Percentiles rank a stretch among this genome's conserved stretches.
phyloP scores from a whole-genome alignment of 2,888 invertebrate genomes.

The Digitonthophagus gazella region DNA sequence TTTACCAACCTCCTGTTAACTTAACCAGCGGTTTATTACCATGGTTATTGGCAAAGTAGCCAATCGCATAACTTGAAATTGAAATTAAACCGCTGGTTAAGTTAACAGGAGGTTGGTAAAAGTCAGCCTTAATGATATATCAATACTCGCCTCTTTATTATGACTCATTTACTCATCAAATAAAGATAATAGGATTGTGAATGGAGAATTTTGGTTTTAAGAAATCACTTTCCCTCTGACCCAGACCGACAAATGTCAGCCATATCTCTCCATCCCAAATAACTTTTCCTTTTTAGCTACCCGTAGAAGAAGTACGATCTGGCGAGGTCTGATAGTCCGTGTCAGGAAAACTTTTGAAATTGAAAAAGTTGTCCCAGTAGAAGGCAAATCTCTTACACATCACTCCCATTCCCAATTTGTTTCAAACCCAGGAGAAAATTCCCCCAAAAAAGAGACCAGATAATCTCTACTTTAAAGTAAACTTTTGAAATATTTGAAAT shows the following conservation, averaged over 20 bases:
- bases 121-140: too few relatives aligned
- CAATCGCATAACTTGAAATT: too few relatives aligned
- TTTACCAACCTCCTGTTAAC: too few relatives aligned
- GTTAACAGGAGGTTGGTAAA: too few relatives aligned
- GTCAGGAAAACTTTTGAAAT: constrained; percentile 5
- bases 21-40: too few relatives aligned
- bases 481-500: neutral
- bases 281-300: constrained; percentile 13
- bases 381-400: constrained; percentile 10
- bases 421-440: neutral
- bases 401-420: constrained; percentile 2
- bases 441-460: neutral
- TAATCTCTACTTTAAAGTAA: neutral
- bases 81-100: too few relatives aligned
- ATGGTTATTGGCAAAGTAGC: too few relatives aligned
- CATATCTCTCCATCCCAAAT: constrained; percentile 11
- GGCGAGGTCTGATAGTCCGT: neutral
- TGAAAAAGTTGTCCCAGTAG: constrained; percentile 15
- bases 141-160: too few relatives aligned
- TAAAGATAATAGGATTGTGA: too few relatives aligned
- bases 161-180: too few relatives aligned
- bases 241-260: neutral
- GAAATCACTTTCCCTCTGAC: neutral
- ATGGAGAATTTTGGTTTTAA: too few relatives aligned
- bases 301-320: neutral